Percentiles rank a stretch among this genome's conserved stretches.
Conservation (phyloP, 1,140 invertebrate genomes). For the Zophobas morio region DNA sequence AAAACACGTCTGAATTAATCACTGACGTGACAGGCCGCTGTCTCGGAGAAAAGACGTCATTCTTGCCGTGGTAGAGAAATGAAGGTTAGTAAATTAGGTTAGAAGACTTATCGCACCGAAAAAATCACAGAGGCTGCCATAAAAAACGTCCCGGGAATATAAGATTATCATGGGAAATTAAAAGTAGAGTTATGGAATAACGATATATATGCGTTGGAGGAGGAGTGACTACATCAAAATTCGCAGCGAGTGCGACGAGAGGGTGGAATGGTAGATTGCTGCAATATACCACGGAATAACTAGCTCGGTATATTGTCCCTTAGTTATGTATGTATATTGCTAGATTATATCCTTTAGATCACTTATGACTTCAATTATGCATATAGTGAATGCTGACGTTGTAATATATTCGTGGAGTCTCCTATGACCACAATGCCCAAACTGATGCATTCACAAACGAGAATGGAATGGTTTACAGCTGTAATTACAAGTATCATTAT, state of each 20-base stretch:
- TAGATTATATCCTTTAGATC: slow-evolving; percentile 39
- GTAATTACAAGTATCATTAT: background rate
- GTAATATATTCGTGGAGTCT: slow-evolving; percentile 35
- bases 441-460: slow-evolving; percentile 18
- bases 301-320: slow-evolving; percentile 30
- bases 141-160: slow-evolving; percentile 14
- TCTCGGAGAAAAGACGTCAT: slow-evolving; percentile 14
- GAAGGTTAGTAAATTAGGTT: background rate
- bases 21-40: slow-evolving; percentile 22
- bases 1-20: slow-evolving; percentile 36
- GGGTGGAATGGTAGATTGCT: slow-evolving; percentile 31
- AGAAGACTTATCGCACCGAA: background rate
- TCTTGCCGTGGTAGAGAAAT: background rate
- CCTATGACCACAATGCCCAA: slow-evolving; percentile 22
- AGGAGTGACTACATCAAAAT: slow-evolving; percentile 33
- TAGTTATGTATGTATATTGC: slow-evolving; percentile 41
- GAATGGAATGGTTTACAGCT: slow-evolving; percentile 7
- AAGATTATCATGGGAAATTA: slow-evolving; percentile 39
- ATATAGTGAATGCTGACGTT: slow-evolving; percentile 19
- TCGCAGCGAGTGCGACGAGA: slow-evolving; percentile 4
- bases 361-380: slow-evolving; percentile 43
- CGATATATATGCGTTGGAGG: slow-evolving; percentile 30
- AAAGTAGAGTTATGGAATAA: slow-evolving; percentile 32
- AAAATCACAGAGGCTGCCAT: background rate
- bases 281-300: slow-evolving; percentile 29